phyloP scores from a whole-genome alignment of 2,797 vertebrate species.

The Tympanoctomys barrerae region DNA sequence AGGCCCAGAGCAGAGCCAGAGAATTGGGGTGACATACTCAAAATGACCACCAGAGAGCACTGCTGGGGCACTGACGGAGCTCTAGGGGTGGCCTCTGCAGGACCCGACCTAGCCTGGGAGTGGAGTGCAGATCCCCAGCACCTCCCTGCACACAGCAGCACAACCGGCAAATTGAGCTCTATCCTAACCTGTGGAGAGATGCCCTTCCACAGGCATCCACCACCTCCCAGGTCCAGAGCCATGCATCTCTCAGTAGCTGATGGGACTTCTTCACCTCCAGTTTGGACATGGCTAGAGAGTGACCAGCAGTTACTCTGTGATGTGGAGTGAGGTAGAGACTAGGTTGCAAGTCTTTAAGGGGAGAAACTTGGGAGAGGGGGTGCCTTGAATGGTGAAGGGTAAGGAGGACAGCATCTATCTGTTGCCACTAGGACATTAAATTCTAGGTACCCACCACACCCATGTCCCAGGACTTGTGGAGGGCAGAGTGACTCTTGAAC shows the following conservation, averaged over 20 bases:
- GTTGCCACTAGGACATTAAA: neutral
- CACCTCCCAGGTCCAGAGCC: neutral
- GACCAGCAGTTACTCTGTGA: neutral
- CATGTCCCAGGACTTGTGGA: neutral
- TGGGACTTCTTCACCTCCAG: neutral
- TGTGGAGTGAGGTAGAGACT: neutral
- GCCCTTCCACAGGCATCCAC: neutral
- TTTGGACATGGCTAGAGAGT: neutral
- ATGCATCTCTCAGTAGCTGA: neutral
- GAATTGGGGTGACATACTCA: neutral
- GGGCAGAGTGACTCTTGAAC: neutral
- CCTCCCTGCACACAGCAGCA: neutral
- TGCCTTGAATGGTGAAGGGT: accelerated
- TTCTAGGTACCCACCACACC: too few relatives aligned
- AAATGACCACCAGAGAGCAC: conserved; percentile 67
- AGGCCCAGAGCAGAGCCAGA: neutral
- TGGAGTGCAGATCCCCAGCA: neutral
- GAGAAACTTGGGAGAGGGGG: neutral
- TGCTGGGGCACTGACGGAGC: neutral
- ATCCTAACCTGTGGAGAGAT: neutral
- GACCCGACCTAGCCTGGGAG: neutral
- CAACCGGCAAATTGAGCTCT: neutral
- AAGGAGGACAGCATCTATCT: neutral
- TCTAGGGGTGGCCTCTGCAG: too few relatives aligned
- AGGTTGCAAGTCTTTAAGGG: neutral